Base-by-base conservation (phyloP, 2,113 vertebrate species). In the Elephantulus edwardii region DNA sequence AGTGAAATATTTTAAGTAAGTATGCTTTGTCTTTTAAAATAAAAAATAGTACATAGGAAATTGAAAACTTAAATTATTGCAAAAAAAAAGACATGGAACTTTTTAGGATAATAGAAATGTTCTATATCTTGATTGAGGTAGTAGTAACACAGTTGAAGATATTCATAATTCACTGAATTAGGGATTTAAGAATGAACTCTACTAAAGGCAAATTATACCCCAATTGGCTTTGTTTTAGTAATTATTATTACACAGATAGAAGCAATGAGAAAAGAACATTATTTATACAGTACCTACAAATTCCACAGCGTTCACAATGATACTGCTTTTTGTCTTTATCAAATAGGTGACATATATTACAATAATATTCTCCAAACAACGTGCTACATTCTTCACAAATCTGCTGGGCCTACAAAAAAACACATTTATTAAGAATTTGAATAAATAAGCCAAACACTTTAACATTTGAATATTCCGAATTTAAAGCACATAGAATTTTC, bases 301-400 rank as follows among this genome's bases (percentile, higher is more conserved):
- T 99, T 35, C 99, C 99, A 89, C 99, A 99, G 9, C 97, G 97
- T 78, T 96, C 92, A 96, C 99, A 99, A 96, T 99, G 99, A 93
- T 99, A 99, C 96, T 99, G 99, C 93, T 99, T 98, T 97, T 98
- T 99, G 97, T 99, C 98, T 79, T 98, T 98, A 93, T 99, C 99
- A 94, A 98, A 99, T n/a, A 99, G 97, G 88, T 99, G 99, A 92
- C 99, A 99, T 86, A 99, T 97, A 22, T 91, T 96, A 38, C 99
- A 99, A 94, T 99, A 99, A 97, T 99, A 99, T 93, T 99, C 99
- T 52, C 99, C 98, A 96, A 99, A 99, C 91, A 97, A 96, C 66
- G 93, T 97, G 12, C 93, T 91, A 93, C 99, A 99, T 66, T 97
- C 95, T 94, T 98, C 97, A 91, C 99, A 99, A 58, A 74, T 96